Conservation (phyloP, 2,888 invertebrate species). For the Lamellibrachia columna region DNA sequence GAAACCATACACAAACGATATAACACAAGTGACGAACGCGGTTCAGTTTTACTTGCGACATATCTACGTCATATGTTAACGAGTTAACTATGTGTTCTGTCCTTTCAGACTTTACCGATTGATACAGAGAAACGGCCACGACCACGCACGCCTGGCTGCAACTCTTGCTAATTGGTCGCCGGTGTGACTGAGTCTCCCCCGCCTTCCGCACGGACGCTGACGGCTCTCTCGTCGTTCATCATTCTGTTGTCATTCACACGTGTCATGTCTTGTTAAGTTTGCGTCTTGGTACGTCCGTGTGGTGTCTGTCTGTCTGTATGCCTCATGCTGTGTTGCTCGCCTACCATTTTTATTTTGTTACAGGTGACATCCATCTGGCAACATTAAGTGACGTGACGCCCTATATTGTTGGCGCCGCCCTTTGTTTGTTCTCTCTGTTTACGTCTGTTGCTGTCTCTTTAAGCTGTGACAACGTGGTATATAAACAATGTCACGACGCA, state of each 20-base stretch:
- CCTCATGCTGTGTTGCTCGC: background rate
- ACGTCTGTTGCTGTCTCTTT: background rate
- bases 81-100: background rate
- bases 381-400: background rate
- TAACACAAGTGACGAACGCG: background rate
- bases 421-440: background rate
- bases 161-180: background rate
- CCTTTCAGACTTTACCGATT: background rate
- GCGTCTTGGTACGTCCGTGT: background rate
- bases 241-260: background rate
- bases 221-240: background rate
- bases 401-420: background rate
- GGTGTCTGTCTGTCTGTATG: background rate
- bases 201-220: background rate
- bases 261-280: background rate
- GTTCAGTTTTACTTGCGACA: background rate
- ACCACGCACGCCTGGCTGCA: background rate
- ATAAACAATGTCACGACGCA: background rate
- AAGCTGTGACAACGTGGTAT: background rate
- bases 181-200: background rate
- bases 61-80: background rate
- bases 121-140: background rate
- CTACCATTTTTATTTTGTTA: background rate
- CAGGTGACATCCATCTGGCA: background rate
- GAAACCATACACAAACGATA: background rate